phyloP scores from a whole-genome alignment of 2,888 invertebrate species.

The Meta bourneti region DNA sequence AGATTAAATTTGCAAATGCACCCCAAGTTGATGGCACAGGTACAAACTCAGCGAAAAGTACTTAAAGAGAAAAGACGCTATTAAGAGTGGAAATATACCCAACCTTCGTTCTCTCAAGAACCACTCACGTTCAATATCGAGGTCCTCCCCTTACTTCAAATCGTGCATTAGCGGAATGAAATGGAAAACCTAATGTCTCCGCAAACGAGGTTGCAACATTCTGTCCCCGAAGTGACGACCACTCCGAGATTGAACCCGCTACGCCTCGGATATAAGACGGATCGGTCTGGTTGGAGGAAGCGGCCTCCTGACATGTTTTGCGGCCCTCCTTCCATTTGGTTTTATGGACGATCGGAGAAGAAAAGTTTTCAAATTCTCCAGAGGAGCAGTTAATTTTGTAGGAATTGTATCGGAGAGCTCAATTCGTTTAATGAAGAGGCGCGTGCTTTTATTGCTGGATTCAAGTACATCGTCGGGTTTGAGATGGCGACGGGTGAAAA shows the following conservation, averaged over 20 bases:
- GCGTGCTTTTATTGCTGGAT: not conserved
- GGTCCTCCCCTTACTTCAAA: not conserved
- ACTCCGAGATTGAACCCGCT: not conserved
- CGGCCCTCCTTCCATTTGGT: conserved; percentile 1
- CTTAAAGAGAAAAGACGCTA: not conserved
- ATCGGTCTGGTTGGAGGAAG: conserved; percentile 19
- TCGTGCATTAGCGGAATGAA: not conserved
- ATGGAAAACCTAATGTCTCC: not conserved
- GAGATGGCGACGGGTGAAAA: too few species aligned
- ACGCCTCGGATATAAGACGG: conserved; percentile 27
- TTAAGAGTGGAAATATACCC: not conserved
- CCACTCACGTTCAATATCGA: not conserved
- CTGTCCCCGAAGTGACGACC: too few species aligned
- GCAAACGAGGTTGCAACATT: not conserved
- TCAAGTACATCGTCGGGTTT: not conserved
- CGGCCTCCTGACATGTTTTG: not conserved
- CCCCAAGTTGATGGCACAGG: not conserved
- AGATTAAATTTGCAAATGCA: not conserved
- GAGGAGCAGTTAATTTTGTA: conserved; percentile 8
- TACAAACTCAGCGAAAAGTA: not conserved
- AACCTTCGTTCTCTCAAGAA: not conserved
- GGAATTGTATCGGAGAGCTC: conserved; percentile 36
- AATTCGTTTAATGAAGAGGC: conserved; percentile 34
- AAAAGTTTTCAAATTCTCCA: conserved; percentile 39
- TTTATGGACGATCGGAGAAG: not conserved